These are phyloP conservation scores for Halcyon badia DNA, from an alignment of 2,797 vertebrate species.

Conservation along the genomic window DNA sequence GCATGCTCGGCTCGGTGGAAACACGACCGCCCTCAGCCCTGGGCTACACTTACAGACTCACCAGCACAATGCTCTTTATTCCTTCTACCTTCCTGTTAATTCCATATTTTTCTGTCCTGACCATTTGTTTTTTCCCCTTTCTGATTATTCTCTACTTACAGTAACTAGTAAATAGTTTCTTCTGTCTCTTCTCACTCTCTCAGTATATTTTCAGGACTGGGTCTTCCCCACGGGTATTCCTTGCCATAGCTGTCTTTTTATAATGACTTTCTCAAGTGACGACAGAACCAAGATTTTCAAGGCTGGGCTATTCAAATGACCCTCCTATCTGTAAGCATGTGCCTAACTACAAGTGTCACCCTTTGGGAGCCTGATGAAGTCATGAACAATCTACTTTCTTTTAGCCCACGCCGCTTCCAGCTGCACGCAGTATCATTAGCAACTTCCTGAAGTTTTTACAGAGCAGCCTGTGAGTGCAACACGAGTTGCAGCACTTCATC, in stretches of 20 bases:
- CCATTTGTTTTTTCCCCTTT: background rate
- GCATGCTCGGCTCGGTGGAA: rapidly evolving
- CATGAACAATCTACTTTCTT: background rate
- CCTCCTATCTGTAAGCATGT: background rate
- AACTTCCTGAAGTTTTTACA: background rate
- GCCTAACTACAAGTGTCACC: too few relatives aligned
- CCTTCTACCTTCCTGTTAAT: background rate
- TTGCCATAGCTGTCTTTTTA: background rate
- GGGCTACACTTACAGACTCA: background rate
- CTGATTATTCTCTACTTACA: background rate
- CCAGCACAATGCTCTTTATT: background rate
- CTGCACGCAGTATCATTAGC: rapidly evolving
- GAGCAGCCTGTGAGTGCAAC: background rate
- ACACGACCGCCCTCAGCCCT: background rate
- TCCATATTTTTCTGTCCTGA: background rate
- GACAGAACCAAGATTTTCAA: background rate
- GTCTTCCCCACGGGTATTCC: background rate
- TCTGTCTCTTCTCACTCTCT: background rate
- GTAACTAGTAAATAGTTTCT: background rate
- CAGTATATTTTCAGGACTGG: background rate
- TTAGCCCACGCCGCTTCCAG: background rate
- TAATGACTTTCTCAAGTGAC: background rate
- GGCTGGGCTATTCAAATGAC: background rate
- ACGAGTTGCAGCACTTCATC: background rate
- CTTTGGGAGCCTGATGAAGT: background rate